phyloP scores from a whole-genome alignment of 1,140 invertebrate species.

The Drosophila sp. region DNA sequence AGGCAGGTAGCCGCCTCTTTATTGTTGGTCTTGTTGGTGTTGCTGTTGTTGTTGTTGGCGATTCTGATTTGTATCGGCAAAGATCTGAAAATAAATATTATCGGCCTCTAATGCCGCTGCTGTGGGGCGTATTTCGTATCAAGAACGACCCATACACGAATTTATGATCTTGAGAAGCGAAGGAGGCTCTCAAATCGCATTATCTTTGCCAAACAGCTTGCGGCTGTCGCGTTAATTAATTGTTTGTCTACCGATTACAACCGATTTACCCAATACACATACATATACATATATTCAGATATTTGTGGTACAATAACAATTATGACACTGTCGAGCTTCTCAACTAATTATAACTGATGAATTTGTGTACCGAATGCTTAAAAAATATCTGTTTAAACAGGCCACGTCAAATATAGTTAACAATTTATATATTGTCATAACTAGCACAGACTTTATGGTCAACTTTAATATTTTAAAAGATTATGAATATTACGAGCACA shows the following conservation, averaged over 20 bases:
- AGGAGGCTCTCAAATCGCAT: constrained; percentile 19
- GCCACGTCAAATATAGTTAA: not conserved
- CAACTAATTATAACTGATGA: constrained; percentile 1
- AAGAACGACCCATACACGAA: constrained; percentile 41
- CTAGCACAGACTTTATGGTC: too few species aligned
- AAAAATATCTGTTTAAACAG: not conserved
- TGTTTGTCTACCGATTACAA: constrained; percentile 70
- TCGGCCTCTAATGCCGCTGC: constrained; percentile 34
- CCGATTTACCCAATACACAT: constrained; percentile 50
- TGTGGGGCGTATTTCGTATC: constrained; percentile 33
- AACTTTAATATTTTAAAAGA: too few species aligned
- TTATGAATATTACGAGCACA: too few species aligned
- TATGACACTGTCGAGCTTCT: not conserved
- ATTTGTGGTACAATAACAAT: constrained; percentile 19
- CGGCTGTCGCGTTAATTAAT: constrained; percentile 68
- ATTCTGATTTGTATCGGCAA: constrained; percentile 75
- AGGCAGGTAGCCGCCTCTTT: constrained; percentile 68
- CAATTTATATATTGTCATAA: too few species aligned
- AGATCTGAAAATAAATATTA: constrained; percentile 61
- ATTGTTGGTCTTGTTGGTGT: constrained; percentile 39
- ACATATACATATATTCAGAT: constrained; percentile 13
- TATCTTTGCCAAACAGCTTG: constrained; percentile 50
- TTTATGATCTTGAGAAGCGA: constrained; percentile 47
- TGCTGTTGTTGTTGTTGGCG: constrained; percentile 26
- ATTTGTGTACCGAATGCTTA: too few species aligned